Percentiles rank a stretch among this genome's conserved stretches.
Evolutionary conservation across 2,888 invertebrate genomes (phyloP).

Genomic region (Tipula vernalis): DNA sequence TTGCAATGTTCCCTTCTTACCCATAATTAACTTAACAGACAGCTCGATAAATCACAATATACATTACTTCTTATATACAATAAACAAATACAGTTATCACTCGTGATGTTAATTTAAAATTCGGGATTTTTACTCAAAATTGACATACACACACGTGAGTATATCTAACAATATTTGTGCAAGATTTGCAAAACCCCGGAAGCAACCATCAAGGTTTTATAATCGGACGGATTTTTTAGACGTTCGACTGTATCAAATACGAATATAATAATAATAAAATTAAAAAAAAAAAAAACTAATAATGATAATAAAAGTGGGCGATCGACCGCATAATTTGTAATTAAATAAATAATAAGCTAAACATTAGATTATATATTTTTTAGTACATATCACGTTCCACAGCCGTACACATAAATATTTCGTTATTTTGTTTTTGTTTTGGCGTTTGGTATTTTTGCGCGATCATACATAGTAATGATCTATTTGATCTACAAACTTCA

Average conservation of each 20-base stretch:
- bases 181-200: background rate
- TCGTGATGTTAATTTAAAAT: background rate
- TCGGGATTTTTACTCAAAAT: background rate
- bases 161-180: background rate
- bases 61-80: background rate
- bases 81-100: background rate
- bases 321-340: slow-evolving; percentile 10
- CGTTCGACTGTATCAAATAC: background rate
- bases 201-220: background rate
- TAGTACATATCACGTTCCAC: background rate
- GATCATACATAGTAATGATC: background rate
- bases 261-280: background rate
- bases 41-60: slow-evolving; percentile 8
- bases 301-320: slow-evolving; percentile 9
- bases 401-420: background rate
- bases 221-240: background rate
- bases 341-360: slow-evolving; percentile 10
- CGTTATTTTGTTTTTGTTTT: background rate
- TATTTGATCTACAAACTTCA: background rate
- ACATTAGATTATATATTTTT: background rate
- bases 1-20: slow-evolving; percentile 7
- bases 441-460: background rate
- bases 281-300: background rate
- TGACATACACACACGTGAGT: background rate
- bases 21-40: slow-evolving; percentile 9